Evolutionary conservation across 2,797 vertebrate species (phyloP).

Genomic region (Salarias fasciatus): DNA sequence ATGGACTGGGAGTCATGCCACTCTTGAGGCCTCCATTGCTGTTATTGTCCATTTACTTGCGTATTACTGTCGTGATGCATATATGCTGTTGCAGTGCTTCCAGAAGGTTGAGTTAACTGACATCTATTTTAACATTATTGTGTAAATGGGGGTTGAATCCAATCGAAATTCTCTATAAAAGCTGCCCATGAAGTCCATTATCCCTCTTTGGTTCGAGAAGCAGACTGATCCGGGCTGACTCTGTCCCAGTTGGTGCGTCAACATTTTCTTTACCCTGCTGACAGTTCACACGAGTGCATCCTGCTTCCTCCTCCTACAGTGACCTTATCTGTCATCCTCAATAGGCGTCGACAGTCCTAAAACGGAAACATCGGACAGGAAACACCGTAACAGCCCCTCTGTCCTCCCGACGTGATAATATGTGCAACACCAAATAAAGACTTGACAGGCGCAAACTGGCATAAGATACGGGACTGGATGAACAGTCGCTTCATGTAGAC

Average conservation of each 20-base stretch:
- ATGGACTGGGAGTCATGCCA: too few species aligned
- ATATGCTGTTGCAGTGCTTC: too few species aligned
- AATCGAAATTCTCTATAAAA: background rate
- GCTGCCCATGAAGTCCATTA: background rate
- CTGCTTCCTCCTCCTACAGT: slow-evolving; percentile 55
- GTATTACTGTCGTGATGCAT: too few species aligned
- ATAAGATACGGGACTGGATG: too few species aligned
- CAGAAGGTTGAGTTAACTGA: too few species aligned
- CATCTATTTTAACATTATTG: too few species aligned
- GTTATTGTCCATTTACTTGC: too few species aligned
- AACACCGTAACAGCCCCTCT: slow-evolving; percentile 27
- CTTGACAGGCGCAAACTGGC: too few species aligned
- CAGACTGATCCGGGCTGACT: slow-evolving; percentile 19
- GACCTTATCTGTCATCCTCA: slow-evolving; percentile 46
- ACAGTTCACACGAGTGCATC: slow-evolving; percentile 46
- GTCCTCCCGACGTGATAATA: slow-evolving; percentile 14
- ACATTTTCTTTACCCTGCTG: slow-evolving; percentile 48
- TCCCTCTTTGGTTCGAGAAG: background rate
- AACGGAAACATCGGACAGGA: slow-evolving; percentile 42
- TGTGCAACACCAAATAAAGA: background rate
- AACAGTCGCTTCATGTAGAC: too few species aligned
- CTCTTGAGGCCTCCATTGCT: too few species aligned
- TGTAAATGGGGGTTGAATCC: too few species aligned
- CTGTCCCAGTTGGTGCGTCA: slow-evolving; percentile 18
- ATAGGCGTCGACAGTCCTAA: background rate